These are phyloP conservation scores for Ptychoptera albimana DNA, from an alignment of 2,888 invertebrate species.

Conservation along the genomic window DNA sequence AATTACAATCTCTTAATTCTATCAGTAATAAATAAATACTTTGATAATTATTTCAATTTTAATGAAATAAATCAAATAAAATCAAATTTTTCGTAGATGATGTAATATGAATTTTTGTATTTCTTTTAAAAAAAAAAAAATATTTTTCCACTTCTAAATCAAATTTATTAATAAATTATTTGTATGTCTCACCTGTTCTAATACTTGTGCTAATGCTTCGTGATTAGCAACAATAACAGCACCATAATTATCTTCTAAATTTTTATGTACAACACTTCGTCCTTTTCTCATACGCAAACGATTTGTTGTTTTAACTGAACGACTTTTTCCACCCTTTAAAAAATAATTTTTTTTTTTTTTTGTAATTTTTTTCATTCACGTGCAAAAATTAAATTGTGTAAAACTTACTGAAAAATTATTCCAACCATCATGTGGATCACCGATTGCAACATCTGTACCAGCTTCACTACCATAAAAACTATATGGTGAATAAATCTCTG, in stretches of 20 bases:
- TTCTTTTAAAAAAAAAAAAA: too few species aligned
- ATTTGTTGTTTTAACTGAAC: conserved; percentile 32
- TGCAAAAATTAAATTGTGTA: background rate
- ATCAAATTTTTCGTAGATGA: too few species aligned
- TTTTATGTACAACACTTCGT: conserved; percentile 68
- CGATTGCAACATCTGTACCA: conserved; percentile 27
- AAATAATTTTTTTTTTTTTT: background rate
- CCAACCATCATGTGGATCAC: conserved; percentile 26
- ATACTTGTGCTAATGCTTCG: conserved; percentile 73
- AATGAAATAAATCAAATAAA: too few species aligned
- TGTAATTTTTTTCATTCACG: too few species aligned
- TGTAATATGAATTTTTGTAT: too few species aligned
- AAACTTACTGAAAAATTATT: background rate
- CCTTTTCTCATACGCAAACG: conserved; percentile 62
- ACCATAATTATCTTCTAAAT: conserved; percentile 78
- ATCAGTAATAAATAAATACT: too few species aligned
- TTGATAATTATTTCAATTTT: too few species aligned
- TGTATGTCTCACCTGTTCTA: conserved; percentile 54
- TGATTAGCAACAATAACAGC: conserved; percentile 82
- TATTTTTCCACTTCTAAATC: too few species aligned
- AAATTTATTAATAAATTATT: too few species aligned
- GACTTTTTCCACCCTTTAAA: conserved; percentile 21
- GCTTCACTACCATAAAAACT: conserved; percentile 50
- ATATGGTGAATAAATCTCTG: conserved; percentile 69
- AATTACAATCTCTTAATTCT: too few species aligned